Evolutionary conservation across 2,797 vertebrate genomes (phyloP), one percentile per base, ranked within the genome.

Genomic region (Microtus californicus): DNA sequence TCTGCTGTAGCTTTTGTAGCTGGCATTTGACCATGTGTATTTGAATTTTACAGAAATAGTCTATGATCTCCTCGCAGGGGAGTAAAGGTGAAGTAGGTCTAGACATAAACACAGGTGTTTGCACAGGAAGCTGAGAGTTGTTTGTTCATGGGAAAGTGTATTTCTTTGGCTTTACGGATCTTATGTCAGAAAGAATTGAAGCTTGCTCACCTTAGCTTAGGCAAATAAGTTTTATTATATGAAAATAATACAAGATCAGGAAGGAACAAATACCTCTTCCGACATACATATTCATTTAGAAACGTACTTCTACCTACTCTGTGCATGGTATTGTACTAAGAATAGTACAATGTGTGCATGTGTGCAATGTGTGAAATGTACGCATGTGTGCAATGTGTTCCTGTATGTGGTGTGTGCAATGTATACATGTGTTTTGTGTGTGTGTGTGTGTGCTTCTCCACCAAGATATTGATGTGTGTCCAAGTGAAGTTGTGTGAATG

Each of bases 11-110:
- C 79, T 73, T 96, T 94, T 96, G 45, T 89, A 91, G 79, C 56
- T 87, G 56, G 3, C 93, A 95, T 94, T 95, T 91, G 40, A 89
- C 43, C 31, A 67, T 73, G 31, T 94, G 82, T 67, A 87, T 91
- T 78, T 88, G 79, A 87, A 76, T 94, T 97, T 90, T 79, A 83
- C 86, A 80, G 56, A 96, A 93, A 95, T 87, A 79, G 76, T 71
- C 81, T 93, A 74, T 78, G 43, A 51, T 87, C 76, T 81, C 94
- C 56, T 27, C 37, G 8, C 31, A 87, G 19, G 67, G 15, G 43
- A 79, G n/a, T 91, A 89, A 95, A 93, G 13, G 43, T 94, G 37
- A 91, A 93, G 23, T 8, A 76, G 8, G 25, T 87, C 48, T 89
- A 85, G 61, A 94, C 79, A 89, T 83, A 90, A 96, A 87, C 63